Conservation (phyloP, 2,888 invertebrate genomes). For the Zhuqinia jingwanae region DNA sequence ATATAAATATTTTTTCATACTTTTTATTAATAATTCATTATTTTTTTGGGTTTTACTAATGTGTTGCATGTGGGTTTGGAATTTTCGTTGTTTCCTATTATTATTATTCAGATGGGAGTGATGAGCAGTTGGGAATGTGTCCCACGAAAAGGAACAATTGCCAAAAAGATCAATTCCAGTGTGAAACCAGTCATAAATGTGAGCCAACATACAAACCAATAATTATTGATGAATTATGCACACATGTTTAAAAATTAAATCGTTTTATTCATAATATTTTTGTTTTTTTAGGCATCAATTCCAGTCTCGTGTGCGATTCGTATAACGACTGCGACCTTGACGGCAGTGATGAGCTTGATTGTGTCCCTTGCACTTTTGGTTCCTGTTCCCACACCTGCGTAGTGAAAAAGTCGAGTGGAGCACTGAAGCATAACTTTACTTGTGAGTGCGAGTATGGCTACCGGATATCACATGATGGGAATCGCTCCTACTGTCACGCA, state of each 20-base stretch:
- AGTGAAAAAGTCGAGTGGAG: constrained; percentile 83
- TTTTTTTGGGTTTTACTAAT: constrained; percentile 76
- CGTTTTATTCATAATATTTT: neutral
- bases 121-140: constrained; percentile 75
- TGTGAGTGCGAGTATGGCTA: constrained; percentile 87
- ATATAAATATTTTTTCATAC: constrained; percentile 25
- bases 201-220: neutral
- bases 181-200: constrained; percentile 61
- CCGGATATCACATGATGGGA: constrained; percentile 76
- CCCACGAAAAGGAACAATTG: constrained; percentile 57
- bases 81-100: too few species aligned
- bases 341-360: constrained; percentile 81
- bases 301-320: constrained; percentile 75
- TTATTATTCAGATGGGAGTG: constrained; percentile 80
- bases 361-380: constrained; percentile 85
- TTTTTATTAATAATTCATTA: constrained; percentile 79
- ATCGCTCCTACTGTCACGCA: constrained; percentile 80
- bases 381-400: constrained; percentile 90
- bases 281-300: constrained; percentile 80
- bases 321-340: constrained; percentile 80
- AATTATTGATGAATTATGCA: neutral
- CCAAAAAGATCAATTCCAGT: constrained; percentile 69
- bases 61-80: neutral
- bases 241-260: neutral
- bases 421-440: constrained; percentile 80